These are phyloP conservation scores for Cyclophora albipunctata DNA, from an alignment of 2,888 invertebrate species.

Conservation along the genomic window DNA sequence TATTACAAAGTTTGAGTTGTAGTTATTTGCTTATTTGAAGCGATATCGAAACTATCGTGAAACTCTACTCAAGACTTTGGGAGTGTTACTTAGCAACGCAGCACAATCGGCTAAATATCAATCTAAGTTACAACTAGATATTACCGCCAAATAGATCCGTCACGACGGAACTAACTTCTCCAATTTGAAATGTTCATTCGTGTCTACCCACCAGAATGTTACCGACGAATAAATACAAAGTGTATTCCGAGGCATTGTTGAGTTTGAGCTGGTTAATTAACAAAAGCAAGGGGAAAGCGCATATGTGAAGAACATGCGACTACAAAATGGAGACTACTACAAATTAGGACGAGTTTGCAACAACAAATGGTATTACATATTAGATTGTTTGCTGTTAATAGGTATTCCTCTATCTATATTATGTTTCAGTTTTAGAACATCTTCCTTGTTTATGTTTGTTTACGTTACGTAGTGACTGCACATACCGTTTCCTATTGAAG, in stretches of 20 bases:
- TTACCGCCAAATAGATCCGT: neutral
- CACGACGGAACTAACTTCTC: slow-evolving; percentile 14
- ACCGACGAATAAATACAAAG: slow-evolving; percentile 16
- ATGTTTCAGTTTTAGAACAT: too few species aligned
- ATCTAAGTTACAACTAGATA: slow-evolving; percentile 16
- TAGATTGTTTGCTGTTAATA: too few species aligned
- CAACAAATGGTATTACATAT: too few species aligned
- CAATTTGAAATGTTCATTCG: slow-evolving; percentile 17
- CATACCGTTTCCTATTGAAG: too few species aligned
- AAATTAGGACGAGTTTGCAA: neutral
- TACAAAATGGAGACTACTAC: neutral
- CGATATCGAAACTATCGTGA: too few species aligned
- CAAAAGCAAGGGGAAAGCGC: slow-evolving; percentile 6
- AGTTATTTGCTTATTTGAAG: too few species aligned
- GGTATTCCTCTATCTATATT: too few species aligned
- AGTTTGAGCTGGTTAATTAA: slow-evolving; percentile 14
- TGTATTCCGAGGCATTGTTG: slow-evolving; percentile 5
- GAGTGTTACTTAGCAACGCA: neutral
- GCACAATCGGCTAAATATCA: slow-evolving; percentile 8
- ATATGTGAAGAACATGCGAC: slow-evolving; percentile 2
- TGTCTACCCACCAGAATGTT: slow-evolving; percentile 6
- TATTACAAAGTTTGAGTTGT: too few species aligned
- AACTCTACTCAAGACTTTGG: too few species aligned
- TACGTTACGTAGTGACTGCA: too few species aligned
- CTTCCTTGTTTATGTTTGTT: too few species aligned